Base-by-base conservation (phyloP, 2,797 vertebrate species). In the Lagorchestes hirsutus region DNA sequence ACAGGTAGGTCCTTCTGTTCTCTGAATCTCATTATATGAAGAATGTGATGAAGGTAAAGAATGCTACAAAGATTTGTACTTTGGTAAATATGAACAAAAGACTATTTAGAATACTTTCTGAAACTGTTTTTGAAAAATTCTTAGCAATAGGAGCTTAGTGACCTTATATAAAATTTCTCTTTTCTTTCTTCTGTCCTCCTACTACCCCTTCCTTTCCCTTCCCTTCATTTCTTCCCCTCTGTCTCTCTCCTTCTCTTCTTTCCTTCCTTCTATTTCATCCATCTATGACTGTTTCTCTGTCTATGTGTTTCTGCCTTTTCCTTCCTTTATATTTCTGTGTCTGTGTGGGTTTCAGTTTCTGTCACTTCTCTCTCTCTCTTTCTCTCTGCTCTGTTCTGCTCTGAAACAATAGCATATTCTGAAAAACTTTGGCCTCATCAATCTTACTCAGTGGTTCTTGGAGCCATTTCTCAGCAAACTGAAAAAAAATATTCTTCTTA, bases 401-500 rank as follows among this genome's bases (percentile, higher is more conserved):
- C 40, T 87, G 40, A 87, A 87, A 87, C 74, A 87, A 87, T 87
- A 46, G 74, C 8, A 57, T 31, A 62, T 93, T 87, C 40, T 93
- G 24, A 54, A 56, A 4, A 1, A 91, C 57, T 91, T 94, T 93
- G 62, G 52, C 1, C 91, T 91, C 82, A 59, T 74, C n/a, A 90
- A 93, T 90, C 54, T 90, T 16, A 93, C 91, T 67, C 93, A 34
- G 34, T 54, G 22, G 55, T 55, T 56, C 31, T 91, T 28, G 12
- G 29, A 92, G 31, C 46, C 55, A 55, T 55, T 95, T 94, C 13
- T 55, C 92, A 40, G 92, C 74, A 94, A 40, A 57, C 90, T 52
- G 4, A 92, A 59, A 28, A 95, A 5, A 94, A 8, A 95, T 92
- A 27, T 87, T 82, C 1, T 94, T 92, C 91, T 46, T n/a, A 59